A percentile compares a stretch with the other conserved stretches of the same genome.
These are phyloP conservation scores for Athripsodes cinereus DNA, from an alignment of 2,888 invertebrate species.

Conservation along the genomic window DNA sequence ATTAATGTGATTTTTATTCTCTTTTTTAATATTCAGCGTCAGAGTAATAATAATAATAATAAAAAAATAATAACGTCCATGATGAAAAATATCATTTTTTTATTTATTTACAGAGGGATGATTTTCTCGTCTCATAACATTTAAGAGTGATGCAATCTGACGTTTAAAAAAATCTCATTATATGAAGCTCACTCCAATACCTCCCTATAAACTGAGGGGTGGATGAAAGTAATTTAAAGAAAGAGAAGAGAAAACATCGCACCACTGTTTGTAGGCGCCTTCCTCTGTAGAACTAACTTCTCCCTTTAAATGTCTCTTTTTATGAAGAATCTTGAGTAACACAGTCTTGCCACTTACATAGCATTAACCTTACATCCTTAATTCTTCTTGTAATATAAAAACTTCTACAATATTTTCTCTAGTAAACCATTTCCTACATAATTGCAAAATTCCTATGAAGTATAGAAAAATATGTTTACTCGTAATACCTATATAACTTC, in stretches of 20 bases:
- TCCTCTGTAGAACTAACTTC: slow-evolving; percentile 23
- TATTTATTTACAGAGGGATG: neutral
- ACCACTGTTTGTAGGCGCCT: slow-evolving; percentile 6
- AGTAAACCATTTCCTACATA: too few species aligned
- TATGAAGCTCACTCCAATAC: slow-evolving; percentile 23
- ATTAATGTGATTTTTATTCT: too few species aligned
- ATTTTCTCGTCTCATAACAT: slow-evolving; percentile 12
- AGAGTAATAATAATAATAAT: too few species aligned
- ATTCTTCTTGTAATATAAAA: too few species aligned
- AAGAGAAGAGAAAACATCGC: slow-evolving; percentile 1
- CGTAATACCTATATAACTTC: too few species aligned
- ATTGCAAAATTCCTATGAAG: too few species aligned
- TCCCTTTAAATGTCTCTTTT: slow-evolving; percentile 21
- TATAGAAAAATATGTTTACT: too few species aligned
- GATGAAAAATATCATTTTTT: neutral
- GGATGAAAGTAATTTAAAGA: neutral
- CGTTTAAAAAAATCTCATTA: slow-evolving; percentile 28
- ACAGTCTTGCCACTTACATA: slow-evolving; percentile 9
- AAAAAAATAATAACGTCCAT: neutral
- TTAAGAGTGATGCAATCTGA: slow-evolving; percentile 27
- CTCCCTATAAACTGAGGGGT: neutral
- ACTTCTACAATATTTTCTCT: too few species aligned
- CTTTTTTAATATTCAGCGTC: too few species aligned
- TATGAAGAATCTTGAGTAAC: neutral
- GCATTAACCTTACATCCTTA: too few species aligned